These are phyloP conservation scores for Hyposmocoma kahamanoa DNA, from an alignment of 1,140 invertebrate species.

Conservation along the genomic window DNA sequence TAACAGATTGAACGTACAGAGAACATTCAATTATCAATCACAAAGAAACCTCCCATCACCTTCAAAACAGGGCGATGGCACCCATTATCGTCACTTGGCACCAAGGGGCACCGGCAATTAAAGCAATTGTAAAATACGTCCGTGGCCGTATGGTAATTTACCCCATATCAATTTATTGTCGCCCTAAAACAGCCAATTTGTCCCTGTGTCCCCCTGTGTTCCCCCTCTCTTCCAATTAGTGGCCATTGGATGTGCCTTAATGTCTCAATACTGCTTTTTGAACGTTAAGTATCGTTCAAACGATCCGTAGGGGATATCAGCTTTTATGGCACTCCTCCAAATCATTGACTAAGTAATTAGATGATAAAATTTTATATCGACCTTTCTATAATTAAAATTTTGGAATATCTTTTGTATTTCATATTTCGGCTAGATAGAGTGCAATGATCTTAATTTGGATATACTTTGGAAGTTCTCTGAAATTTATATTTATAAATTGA, in stretches of 20 bases:
- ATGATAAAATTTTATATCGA: too few relatives aligned
- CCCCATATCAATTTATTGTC: constrained; percentile 62
- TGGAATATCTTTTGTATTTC: too few relatives aligned
- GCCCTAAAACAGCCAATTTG: constrained; percentile 58
- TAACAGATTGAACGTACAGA: not conserved
- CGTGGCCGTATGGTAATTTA: constrained; percentile 48
- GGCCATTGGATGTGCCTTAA: constrained; percentile 43
- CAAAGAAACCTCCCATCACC: constrained; percentile 14
- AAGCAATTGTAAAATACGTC: constrained; percentile 53
- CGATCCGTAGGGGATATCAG: too few relatives aligned
- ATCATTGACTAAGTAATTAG: too few relatives aligned
- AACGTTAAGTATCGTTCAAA: too few relatives aligned
- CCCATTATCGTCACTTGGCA: constrained; percentile 30
- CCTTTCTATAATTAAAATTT: too few relatives aligned
- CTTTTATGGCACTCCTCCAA: too few relatives aligned
- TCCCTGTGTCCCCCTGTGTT: constrained; percentile 36
- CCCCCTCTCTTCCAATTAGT: constrained; percentile 50
- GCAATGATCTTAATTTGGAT: too few relatives aligned
- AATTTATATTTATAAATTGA: too few relatives aligned
- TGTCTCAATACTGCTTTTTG: constrained; percentile 55
- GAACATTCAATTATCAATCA: constrained; percentile 6
- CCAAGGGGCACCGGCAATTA: constrained; percentile 42
- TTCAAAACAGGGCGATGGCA: constrained; percentile 11
- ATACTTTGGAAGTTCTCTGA: too few relatives aligned
- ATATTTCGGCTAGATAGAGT: too few relatives aligned